A percentile compares a stretch with the other conserved stretches of the same genome.
Conservation (phyloP, 2,888 invertebrate genomes). For the Zygogramma bicolorata region DNA sequence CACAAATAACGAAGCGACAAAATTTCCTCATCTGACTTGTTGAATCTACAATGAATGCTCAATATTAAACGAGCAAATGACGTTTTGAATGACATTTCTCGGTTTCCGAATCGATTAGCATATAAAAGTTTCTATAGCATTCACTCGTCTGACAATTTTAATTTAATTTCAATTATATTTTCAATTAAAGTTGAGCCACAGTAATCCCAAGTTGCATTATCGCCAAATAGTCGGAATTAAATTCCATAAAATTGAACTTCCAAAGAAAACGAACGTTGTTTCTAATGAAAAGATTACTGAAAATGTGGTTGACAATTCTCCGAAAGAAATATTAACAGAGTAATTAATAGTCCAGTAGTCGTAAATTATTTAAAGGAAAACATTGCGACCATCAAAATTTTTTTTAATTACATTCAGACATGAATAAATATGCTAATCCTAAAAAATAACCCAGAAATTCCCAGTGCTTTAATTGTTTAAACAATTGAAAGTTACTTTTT, state of each 20-base stretch:
- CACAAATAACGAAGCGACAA: too few relatives aligned
- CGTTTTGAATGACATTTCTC: background rate
- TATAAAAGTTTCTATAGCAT: background rate
- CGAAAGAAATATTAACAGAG: background rate
- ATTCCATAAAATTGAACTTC: conserved; percentile 31
- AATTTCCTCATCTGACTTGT: too few relatives aligned
- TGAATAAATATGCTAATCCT: too few relatives aligned
- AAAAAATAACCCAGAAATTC: too few relatives aligned
- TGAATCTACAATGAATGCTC: background rate
- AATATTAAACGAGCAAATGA: background rate
- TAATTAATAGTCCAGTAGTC: too few relatives aligned
- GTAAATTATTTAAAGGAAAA: too few relatives aligned
- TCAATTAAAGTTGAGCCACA: conserved; percentile 35
- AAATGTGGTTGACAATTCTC: conserved; percentile 3
- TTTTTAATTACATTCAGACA: too few relatives aligned
- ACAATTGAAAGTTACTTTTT: too few relatives aligned
- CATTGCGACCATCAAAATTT: too few relatives aligned
- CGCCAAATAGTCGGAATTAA: conserved; percentile 28
- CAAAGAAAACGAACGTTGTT: conserved; percentile 27
- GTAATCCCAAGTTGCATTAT: conserved; percentile 32
- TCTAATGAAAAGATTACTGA: conserved; percentile 10
- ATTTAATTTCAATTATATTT: conserved; percentile 38
- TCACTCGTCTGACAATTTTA: conserved; percentile 27
- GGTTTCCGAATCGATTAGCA: background rate
- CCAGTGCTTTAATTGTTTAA: too few relatives aligned